Base-by-base conservation (phyloP, 2,113 vertebrate species). In the Marcusenius ussheri region DNA sequence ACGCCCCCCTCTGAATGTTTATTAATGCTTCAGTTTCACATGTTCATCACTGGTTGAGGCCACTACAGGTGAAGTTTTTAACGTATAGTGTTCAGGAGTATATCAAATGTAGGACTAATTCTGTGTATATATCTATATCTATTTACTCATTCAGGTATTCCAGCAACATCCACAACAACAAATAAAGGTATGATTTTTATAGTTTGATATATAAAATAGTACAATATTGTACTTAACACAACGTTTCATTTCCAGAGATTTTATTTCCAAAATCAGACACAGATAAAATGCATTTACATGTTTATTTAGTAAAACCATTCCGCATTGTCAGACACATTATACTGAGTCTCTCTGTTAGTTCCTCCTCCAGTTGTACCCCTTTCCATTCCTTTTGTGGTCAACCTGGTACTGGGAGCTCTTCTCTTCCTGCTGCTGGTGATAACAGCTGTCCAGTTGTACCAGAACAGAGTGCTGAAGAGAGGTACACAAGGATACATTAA, bases 381-480 rank as follows among this genome's bases (percentile, higher is more conserved):
- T 45, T 31, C 58, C 42, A 70, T 70, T 58, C 88, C 58, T 47
- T 10, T 45, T 66, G 88, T 88, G 88, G 58, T 35, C 56, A 31
- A 19, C 56, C 42, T 88, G 88, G 56, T 88, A 13, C 39, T 88
- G 39, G 88, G 51, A 53, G 87, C 53, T 51, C 87, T 88, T 51
- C 51, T 88, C 51, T 62, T 88, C 87, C 87, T 88, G 19, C 87
- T 88, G 51, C 87, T 88, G 87, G 53, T 62, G 17, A 24, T 88
- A 53, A n/a, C 56, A 35, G 87, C 24, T 88, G 39, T 24, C 19
- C 17, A 62, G 56, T 17, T 88, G 13, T 88, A 58, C 39, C 87
- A 62, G 87, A 88, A 88, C 53, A 58, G 87, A 42, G 39, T 8
- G 13, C 35, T 88, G 53, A 88, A 62, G 87, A 88, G 39, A 62